Conservation (phyloP, 1,140 invertebrate species). For the Aphaenogaster ashmeadi region DNA sequence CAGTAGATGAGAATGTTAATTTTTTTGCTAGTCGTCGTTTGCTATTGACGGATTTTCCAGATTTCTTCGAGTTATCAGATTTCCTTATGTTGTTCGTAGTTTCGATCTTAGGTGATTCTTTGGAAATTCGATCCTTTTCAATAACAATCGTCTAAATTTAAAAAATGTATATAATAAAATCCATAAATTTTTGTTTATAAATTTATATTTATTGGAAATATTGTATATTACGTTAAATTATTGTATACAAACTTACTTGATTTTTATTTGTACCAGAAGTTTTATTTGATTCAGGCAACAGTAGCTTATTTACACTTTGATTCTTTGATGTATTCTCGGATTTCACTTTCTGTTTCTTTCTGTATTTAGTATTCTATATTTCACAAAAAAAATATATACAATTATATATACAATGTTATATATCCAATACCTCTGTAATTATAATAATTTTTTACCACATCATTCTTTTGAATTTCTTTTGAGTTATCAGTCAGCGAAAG, state of each 20-base stretch:
- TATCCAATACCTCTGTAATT: neutral
- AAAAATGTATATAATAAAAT: neutral
- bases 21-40: neutral
- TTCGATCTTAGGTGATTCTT: neutral
- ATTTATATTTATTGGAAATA: neutral
- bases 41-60: neutral
- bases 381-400: neutral
- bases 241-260: neutral
- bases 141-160: slow-evolving; percentile 7
- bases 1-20: neutral
- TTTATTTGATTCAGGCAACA: neutral
- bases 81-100: neutral
- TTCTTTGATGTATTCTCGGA: neutral
- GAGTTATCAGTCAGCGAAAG: neutral
- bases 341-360: neutral
- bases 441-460: neutral
- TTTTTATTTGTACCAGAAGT: neutral
- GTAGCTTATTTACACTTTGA: neutral
- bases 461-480: neutral
- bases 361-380: neutral
- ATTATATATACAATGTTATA: neutral
- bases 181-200: neutral
- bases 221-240: neutral
- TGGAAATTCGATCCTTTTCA: neutral
- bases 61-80: neutral